Conservation (phyloP, 2,797 vertebrate species). For the Neostethus bicornis region DNA sequence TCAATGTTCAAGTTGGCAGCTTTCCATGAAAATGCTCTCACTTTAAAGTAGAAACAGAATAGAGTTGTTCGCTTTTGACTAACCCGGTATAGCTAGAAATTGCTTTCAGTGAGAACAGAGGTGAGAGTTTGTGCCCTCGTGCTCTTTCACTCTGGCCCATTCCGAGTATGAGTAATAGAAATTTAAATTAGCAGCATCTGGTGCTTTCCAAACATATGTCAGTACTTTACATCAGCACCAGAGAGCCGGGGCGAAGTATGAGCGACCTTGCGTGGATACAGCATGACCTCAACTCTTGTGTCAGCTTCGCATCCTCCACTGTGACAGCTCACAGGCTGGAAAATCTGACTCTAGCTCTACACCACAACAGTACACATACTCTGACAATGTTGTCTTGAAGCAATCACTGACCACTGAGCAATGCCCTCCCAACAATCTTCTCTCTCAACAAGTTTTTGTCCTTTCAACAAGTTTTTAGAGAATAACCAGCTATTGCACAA, state of each 20-base stretch:
- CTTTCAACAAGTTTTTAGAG: too few species aligned
- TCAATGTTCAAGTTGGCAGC: constrained; percentile 40
- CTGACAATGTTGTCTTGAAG: constrained; percentile 41
- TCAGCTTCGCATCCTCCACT: constrained; percentile 69
- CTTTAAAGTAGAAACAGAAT: constrained; percentile 56
- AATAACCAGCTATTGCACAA: constrained; percentile 25
- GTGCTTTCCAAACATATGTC: constrained; percentile 66
- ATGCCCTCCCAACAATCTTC: constrained; percentile 44
- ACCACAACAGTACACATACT: constrained; percentile 24
- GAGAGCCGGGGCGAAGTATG: constrained; percentile 55
- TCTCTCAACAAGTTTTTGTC: too few species aligned
- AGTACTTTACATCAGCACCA: constrained; percentile 72
- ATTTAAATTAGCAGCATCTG: constrained; percentile 81
- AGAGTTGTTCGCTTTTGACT: constrained; percentile 40
- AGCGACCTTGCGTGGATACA: constrained; percentile 64
- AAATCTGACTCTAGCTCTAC: constrained; percentile 71
- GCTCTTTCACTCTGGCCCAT: constrained; percentile 47
- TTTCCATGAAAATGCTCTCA: constrained; percentile 47
- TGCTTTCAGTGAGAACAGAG: constrained; percentile 52
- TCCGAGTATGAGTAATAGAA: constrained; percentile 70
- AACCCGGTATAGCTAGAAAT: constrained; percentile 41
- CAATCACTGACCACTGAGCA: constrained; percentile 45
- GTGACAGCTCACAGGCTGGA: constrained; percentile 73
- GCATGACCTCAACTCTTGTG: constrained; percentile 77
- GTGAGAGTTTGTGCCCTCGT: constrained; percentile 28